Conservation (phyloP, 2,797 vertebrate species). For the Danionella dracula region DNA sequence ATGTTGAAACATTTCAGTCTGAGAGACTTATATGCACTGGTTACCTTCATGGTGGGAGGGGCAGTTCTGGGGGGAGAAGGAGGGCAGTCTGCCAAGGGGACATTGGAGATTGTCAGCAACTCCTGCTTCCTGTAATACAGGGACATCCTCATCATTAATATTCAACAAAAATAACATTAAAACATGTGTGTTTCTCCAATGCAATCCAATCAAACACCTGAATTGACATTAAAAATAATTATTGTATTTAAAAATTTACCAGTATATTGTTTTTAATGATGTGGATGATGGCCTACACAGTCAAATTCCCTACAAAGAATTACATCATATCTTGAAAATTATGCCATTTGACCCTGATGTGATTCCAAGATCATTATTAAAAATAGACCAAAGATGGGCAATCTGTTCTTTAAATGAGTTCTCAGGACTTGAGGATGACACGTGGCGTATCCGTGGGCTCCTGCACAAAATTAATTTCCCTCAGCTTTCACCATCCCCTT, state of each 20-base stretch:
- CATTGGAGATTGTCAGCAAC: conserved; percentile 72
- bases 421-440: not conserved
- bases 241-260: no score
- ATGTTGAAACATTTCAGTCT: conserved; percentile 11
- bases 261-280: not conserved
- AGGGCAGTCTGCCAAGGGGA: conserved; percentile 64
- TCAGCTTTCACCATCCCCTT: not conserved
- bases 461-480: conserved; percentile 19
- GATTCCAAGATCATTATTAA: conserved; percentile 35
- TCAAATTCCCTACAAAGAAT: not conserved
- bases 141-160: conserved; percentile 23
- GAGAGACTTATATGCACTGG: not conserved
- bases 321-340: not conserved
- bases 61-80: conserved; percentile 77
- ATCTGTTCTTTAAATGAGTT: conserved; percentile 28
- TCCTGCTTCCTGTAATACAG: conserved; percentile 76
- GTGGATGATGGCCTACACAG: not conserved
- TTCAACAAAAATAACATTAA: no score
- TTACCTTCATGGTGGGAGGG: conserved; percentile 80
- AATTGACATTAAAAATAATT: no score
- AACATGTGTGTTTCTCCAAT: no score
- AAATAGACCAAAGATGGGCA: conserved; percentile 23
- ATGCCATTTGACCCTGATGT: conserved; percentile 12
- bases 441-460: not conserved
- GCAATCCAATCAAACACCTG: no score